phyloP scores from a whole-genome alignment of 2,888 invertebrate species.

The Pristionchus entomophagus region DNA sequence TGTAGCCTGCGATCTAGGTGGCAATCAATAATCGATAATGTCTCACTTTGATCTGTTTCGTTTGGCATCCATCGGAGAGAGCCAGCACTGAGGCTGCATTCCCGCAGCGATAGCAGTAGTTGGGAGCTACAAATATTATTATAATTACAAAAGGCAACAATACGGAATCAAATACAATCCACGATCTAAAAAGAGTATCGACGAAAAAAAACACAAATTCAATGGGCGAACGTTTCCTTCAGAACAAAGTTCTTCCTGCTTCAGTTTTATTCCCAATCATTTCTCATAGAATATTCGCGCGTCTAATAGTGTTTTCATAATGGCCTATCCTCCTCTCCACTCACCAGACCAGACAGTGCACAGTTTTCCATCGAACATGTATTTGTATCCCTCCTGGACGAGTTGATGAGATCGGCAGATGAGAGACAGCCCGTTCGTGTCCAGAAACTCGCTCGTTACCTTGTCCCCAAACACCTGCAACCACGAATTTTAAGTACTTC shows the following conservation, averaged over 20 bases:
- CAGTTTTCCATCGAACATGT: constrained; percentile 96
- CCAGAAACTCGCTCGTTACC: constrained; percentile 91
- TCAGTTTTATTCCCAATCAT: no score
- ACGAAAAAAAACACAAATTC: no score
- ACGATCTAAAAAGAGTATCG: no score
- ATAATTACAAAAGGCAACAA: neutral
- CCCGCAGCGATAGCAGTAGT: constrained; percentile 99
- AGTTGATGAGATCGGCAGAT: constrained; percentile 99
- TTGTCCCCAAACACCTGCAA: constrained; percentile 92
- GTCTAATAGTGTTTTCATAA: no score
- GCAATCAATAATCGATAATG: neutral
- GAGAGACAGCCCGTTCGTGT: constrained; percentile 90
- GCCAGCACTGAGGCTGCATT: constrained; percentile 97
- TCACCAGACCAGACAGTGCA: constrained; percentile 99
- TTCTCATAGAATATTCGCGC: no score
- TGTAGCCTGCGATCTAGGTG: neutral
- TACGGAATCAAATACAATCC: no score
- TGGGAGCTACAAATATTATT: constrained; percentile 88
- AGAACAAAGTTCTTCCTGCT: no score
- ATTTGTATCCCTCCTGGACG: constrained; percentile 98
- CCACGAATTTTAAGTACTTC: neutral
- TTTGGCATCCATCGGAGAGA: constrained; percentile 80
- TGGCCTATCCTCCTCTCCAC: constrained; percentile 53
- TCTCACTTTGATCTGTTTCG: constrained; percentile 79
- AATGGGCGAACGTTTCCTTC: no score